These are phyloP conservation scores for Bufo gargarizans DNA, from an alignment of 2,113 vertebrate genomes.

Conservation along the genomic window DNA sequence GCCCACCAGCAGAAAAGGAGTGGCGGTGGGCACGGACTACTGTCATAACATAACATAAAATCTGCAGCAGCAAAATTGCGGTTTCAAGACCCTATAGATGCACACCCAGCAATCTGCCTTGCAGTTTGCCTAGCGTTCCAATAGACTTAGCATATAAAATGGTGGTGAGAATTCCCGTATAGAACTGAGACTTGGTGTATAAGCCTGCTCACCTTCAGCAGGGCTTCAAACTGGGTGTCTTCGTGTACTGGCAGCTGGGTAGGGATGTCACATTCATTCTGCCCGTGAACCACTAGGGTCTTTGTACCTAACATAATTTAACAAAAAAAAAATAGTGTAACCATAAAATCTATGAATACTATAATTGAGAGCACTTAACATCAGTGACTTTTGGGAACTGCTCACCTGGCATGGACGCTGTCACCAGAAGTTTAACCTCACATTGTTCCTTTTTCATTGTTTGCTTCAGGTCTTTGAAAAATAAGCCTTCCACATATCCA, in stretches of 20 bases:
- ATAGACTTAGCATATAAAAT: not conserved
- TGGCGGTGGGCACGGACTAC: too few relatives aligned
- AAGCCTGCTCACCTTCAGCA: conserved; percentile 83
- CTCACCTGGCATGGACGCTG: conserved; percentile 96
- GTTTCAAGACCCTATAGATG: too few relatives aligned
- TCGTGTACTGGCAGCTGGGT: conserved; percentile 98
- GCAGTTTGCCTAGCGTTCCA: too few relatives aligned
- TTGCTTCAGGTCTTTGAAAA: conserved; percentile 99
- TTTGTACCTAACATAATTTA: conserved; percentile 83
- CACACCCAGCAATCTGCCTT: too few relatives aligned
- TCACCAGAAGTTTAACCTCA: conserved; percentile 96
- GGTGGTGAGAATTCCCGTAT: not conserved
- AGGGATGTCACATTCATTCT: conserved; percentile 98
- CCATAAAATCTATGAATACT: not conserved
- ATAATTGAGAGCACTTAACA: not conserved
- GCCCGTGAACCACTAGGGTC: conserved; percentile 95
- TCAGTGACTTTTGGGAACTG: not conserved
- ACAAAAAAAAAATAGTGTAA: not conserved
- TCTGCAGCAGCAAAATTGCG: too few relatives aligned
- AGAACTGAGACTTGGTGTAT: not conserved
- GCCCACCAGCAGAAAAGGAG: too few relatives aligned
- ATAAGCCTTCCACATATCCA: conserved; percentile 95
- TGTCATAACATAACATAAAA: too few relatives aligned
- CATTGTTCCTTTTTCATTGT: conserved; percentile 99
- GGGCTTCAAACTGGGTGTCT: conserved; percentile 97